phyloP scores from a whole-genome alignment of 2,113 vertebrate species.

The Macheiramphus alcinus region DNA sequence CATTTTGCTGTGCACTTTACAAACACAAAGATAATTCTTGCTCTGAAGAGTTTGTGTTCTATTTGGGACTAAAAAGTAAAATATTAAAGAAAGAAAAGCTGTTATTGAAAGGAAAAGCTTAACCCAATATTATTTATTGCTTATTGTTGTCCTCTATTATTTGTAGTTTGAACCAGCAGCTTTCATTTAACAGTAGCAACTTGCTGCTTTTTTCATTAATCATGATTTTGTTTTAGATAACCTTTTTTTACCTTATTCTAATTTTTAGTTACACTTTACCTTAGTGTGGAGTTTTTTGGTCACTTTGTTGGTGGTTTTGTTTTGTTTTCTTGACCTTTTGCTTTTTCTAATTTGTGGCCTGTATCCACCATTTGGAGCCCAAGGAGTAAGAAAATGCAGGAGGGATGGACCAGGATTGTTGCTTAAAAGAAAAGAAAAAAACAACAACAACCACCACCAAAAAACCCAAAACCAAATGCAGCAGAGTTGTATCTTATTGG shows the following conservation, averaged over 20 bases:
- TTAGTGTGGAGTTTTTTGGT: neutral
- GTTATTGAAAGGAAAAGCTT: neutral
- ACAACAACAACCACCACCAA: too few relatives aligned
- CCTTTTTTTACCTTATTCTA: neutral
- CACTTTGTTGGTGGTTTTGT: neutral
- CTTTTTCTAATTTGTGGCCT: neutral
- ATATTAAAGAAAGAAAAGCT: neutral
- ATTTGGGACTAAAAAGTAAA: neutral
- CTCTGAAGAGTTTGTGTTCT: neutral
- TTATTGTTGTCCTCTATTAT: neutral
- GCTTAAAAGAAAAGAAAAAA: fast-evolving
- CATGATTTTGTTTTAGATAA: neutral
- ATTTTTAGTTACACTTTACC: neutral
- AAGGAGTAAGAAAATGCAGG: too few relatives aligned
- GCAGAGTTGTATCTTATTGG: fast-evolving
- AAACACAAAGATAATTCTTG: neutral
- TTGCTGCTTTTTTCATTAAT: neutral
- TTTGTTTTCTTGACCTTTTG: neutral
- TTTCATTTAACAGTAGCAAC: neutral
- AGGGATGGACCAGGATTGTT: too few relatives aligned
- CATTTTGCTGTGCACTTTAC: neutral
- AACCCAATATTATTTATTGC: neutral
- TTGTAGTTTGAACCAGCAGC: neutral
- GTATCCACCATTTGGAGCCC: neutral
- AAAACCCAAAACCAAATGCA: too few relatives aligned